phyloP scores from a whole-genome alignment of 2,888 invertebrate species.

The Stenichneumon culpator region DNA sequence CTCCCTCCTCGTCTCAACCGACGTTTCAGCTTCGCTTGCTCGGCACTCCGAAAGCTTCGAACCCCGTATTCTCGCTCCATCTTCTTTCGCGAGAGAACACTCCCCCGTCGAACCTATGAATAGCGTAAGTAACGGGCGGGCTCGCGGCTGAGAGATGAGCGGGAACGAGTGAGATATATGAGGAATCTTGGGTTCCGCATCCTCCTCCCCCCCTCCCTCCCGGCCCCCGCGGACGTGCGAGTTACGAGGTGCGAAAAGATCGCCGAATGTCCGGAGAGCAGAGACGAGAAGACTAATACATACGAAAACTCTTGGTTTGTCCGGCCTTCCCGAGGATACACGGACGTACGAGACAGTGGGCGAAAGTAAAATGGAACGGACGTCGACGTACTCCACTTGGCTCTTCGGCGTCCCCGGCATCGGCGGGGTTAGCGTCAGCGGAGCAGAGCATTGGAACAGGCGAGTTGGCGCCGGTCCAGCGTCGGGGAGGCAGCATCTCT shows the following conservation, averaged over 20 bases:
- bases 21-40: conserved; percentile 7
- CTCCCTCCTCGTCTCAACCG: conserved; percentile 1
- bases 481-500: conserved; percentile 52
- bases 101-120: conserved; percentile 57
- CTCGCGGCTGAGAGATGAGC: conserved; percentile 26
- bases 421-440: conserved; percentile 54
- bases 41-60: conserved; percentile 2
- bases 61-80: conserved; percentile 22
- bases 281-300: neutral
- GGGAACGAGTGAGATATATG: conserved; percentile 15
- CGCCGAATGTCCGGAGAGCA: neutral
- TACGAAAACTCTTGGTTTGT: neutral
- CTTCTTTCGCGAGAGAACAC: conserved; percentile 39
- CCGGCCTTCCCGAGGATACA: conserved; percentile 4
- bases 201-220: neutral
- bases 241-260: conserved; percentile 23
- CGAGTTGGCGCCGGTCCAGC: conserved; percentile 65
- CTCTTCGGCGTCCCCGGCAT: conserved; percentile 47
- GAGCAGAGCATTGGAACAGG: conserved; percentile 52
- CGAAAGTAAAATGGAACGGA: conserved; percentile 55
- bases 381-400: conserved; percentile 53
- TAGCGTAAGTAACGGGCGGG: conserved; percentile 35
- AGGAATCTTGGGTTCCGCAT: conserved; percentile 14
- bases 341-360: conserved; percentile 28
- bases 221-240: neutral